Base-by-base conservation (phyloP, 2,797 vertebrate species). In the Hybognathus amarus region DNA sequence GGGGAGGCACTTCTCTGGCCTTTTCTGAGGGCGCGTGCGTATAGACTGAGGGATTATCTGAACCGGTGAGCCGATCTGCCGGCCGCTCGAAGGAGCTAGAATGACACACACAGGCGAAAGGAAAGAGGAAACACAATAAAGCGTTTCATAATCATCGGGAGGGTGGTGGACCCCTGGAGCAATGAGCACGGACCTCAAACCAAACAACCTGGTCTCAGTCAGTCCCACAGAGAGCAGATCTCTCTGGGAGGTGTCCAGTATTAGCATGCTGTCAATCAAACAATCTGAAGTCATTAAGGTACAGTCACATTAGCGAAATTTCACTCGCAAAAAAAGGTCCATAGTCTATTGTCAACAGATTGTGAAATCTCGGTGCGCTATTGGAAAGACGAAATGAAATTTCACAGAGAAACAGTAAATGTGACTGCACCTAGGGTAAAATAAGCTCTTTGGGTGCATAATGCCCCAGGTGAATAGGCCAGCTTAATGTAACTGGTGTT, bases 31-130 rank as follows among this genome's bases (percentile, higher is more conserved):
- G 93, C 0, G 95, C 86, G 94, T 94, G 89, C 84, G 86, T 84
- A 92, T 88, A 85, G 94, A 91, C 93, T 95, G 95, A 90, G 96
- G 96, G 86, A 94, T 90, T 89, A 95, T 85, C 92, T 94, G 94
- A 90, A 95, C 95, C 82, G 92, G 93, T 87, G 94, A 93, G 78
- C 90, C 89, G 0, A 93, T 86, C 45, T 90, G 89, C 38, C 87
- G 91, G 88, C 81, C 77, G 50, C 89, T 93, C 90, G 93, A 91
- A 89, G 88, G 83, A 91, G 91, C 95, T 96, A 92, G 89, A 93
- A 94, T 78, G 91, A 93, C 88, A 93, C 84, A 85, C 63, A 86
- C 85, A 88, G 24, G 88, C 70, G 67, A 79, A 86, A 78, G 78
- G 77, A 75, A 38, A 86, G 84, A 80, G 40, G 79, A 83, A 86